Evolutionary conservation across 2,113 vertebrate species (phyloP).

Genomic region (Macheiramphus alcinus): DNA sequence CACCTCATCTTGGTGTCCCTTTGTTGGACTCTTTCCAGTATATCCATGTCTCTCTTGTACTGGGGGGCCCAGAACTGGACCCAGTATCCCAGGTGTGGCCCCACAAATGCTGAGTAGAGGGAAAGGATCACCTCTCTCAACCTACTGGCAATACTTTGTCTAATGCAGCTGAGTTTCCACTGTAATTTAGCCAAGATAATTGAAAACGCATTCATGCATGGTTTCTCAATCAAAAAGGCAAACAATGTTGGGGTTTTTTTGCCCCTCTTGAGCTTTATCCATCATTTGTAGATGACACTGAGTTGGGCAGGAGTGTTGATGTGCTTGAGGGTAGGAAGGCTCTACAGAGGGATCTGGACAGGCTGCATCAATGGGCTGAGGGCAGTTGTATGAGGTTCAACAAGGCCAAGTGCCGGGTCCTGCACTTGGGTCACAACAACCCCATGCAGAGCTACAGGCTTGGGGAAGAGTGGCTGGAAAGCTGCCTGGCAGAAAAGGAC

Average conservation of each 20-base stretch:
- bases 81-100: background rate
- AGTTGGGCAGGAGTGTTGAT: background rate
- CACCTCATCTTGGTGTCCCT: background rate
- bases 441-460: no score
- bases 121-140: background rate
- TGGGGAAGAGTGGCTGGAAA: no score
- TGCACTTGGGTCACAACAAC: background rate
- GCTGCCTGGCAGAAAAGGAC: no score
- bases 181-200: background rate
- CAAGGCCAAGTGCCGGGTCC: background rate
- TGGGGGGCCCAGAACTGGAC: background rate
- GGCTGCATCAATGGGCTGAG: fast-evolving
- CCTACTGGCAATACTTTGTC: background rate
- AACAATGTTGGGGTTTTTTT: background rate
- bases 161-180: background rate
- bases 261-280: background rate
- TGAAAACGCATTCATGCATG: background rate
- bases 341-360: background rate
- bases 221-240: background rate
- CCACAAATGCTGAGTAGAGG: background rate
- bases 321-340: background rate
- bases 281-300: background rate
- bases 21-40: background rate
- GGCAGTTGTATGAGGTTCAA: no score
- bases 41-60: background rate